Base-by-base conservation (phyloP, 92 coral and sea anemone species). In the Nematostella vectensis region DNA sequence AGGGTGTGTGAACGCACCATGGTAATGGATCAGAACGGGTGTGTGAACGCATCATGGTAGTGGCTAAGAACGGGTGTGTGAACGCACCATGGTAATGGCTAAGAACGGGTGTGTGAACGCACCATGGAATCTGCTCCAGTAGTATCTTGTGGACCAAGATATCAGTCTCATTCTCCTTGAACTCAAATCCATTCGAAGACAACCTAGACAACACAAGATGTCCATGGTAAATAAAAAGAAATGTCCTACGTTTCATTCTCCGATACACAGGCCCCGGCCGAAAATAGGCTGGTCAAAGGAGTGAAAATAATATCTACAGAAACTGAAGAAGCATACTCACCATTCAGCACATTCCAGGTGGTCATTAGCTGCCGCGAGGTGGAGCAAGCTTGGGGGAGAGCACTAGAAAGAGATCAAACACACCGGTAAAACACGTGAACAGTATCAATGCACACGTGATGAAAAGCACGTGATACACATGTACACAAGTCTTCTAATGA, bases 311-410 rank as follows among this genome's bases (percentile, higher is more conserved):
- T n/a, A n/a, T n/a, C n/a, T n/a, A n/a, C n/a, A n/a, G 40, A 15
- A 33, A 6, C 40, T 33, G 15, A 6, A 33, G 40, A 33, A 15
- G 40, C 40, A 6, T 29, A 48, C 76, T 62, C 61, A 75, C 99
- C 99, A 93, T 42, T 69, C 53, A 2, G 82, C 96, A 65, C 96
- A 93, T 11, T 87, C 96, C 21, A 86, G 81, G 45, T 78, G 83
- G 43, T 93, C 96, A 29, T 93, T 93, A 12, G 99, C 99, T 31
- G 86, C 80, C 11, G 96, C 77, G 62, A 93, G 76, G 64, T 82
- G 95, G 33, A 83, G 60, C 11, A 88, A 75, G 43, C 96, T 87
- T 31, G 96, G 94, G 11, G 99, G 93, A 16, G 64, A 62, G 58
- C 63, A 68, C 80, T 78, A 53, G 18, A 36, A 51, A 20, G 13